phyloP scores from a whole-genome alignment of 2,797 vertebrate species.

The Spinus pinus region DNA sequence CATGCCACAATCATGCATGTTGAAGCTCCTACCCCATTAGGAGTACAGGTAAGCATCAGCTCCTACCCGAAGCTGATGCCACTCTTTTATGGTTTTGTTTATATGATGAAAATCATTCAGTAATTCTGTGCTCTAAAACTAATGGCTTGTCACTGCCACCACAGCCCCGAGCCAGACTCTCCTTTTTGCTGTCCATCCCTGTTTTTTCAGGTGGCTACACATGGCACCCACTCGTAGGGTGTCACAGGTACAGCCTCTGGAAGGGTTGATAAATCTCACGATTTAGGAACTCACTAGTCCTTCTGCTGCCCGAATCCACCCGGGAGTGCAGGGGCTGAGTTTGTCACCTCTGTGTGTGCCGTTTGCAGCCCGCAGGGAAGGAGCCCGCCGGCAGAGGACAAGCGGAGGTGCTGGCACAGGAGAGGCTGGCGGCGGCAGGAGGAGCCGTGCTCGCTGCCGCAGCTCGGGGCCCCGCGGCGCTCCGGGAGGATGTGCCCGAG shows the following conservation, averaged over 20 bases:
- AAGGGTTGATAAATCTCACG: background rate
- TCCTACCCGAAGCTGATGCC: fast-evolving
- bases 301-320: background rate
- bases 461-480: background rate
- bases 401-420: conserved; percentile 1
- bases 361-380: conserved; percentile 19
- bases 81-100: background rate
- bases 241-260: background rate
- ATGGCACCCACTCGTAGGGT: fast-evolving
- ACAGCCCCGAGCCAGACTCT: background rate
- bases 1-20: fast-evolving
- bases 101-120: background rate
- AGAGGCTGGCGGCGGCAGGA: conserved; percentile 31
- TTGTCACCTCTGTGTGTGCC: background rate
- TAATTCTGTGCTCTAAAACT: background rate
- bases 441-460: conserved; percentile 5
- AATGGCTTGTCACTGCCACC: background rate
- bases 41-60: too few relatives aligned
- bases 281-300: background rate
- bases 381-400: conserved; percentile 15
- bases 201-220: background rate
- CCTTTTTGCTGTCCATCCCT: background rate
- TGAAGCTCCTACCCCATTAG: background rate
- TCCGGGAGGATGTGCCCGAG: conserved; percentile 61
- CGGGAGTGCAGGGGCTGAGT: background rate